These are phyloP conservation scores for Micropterix aruncella DNA, from an alignment of 2,888 invertebrate genomes.

Conservation along the genomic window DNA sequence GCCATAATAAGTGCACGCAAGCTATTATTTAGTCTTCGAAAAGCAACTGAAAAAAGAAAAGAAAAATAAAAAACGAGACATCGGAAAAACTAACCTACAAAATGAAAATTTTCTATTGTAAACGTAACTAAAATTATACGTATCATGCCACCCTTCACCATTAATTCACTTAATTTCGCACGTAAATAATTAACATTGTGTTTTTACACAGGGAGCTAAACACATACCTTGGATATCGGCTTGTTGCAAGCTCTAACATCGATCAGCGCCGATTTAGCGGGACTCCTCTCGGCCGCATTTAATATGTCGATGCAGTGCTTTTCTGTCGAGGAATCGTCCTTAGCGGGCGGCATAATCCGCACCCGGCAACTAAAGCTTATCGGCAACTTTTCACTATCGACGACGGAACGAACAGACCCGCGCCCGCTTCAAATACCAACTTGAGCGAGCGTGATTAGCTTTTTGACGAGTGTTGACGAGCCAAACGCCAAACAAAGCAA, in stretches of 20 bases:
- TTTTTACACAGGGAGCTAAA: constrained; percentile 3
- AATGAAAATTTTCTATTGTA: too few species aligned
- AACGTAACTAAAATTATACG: too few species aligned
- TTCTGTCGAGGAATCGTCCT: constrained; percentile 35
- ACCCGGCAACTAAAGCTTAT: background rate
- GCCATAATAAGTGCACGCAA: background rate
- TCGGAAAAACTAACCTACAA: too few species aligned
- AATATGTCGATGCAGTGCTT: constrained; percentile 33
- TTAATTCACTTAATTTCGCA: too few species aligned
- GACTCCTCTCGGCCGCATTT: constrained; percentile 33
- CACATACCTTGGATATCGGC: constrained; percentile 45
- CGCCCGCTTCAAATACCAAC: too few species aligned
- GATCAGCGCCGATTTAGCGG: constrained; percentile 33
- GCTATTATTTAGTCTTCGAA: constrained; percentile 5
- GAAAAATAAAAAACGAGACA: constrained; percentile 11
- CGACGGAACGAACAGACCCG: too few species aligned
- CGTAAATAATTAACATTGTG: constrained; percentile 5
- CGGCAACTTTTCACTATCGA: too few species aligned
- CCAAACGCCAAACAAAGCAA: too few species aligned
- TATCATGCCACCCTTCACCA: too few species aligned
- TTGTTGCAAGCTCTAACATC: constrained; percentile 57
- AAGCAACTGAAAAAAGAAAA: constrained; percentile 13
- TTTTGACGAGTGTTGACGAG: too few species aligned
- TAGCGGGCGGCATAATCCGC: constrained; percentile 31
- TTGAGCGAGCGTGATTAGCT: too few species aligned